Conservation (phyloP, 2,113 vertebrate species). For the Phyllostomus hastatus region DNA sequence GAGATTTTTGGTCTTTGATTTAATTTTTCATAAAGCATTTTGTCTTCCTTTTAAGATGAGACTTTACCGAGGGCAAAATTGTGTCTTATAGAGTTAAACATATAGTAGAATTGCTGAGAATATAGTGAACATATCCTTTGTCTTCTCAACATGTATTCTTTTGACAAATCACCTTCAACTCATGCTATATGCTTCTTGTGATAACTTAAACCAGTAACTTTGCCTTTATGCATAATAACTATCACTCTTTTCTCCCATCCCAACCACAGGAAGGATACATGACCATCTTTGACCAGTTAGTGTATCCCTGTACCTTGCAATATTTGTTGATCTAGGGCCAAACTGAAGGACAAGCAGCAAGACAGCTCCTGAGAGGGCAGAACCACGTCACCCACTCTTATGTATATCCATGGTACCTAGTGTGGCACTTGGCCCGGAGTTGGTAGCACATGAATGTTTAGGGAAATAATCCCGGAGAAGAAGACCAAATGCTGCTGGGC, state of each 20-base stretch:
- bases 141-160: background rate
- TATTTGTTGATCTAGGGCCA: background rate
- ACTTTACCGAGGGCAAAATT: background rate
- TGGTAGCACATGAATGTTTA: background rate
- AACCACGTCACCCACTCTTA: background rate
- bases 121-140: background rate
- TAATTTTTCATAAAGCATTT: background rate
- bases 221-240: background rate
- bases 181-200: background rate
- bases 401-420: background rate
- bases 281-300: background rate
- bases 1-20: background rate
- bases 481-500: background rate
- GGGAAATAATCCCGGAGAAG: background rate
- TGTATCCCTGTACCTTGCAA: background rate
- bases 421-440: background rate
- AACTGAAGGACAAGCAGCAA: background rate
- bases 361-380: background rate
- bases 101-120: background rate
- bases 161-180: background rate
- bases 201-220: background rate
- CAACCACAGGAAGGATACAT: background rate
- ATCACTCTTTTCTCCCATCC: background rate
- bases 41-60: background rate
- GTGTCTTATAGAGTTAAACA: background rate